Base-by-base conservation (phyloP, 2,113 vertebrate species). In the Ceuthmochares aereus region DNA sequence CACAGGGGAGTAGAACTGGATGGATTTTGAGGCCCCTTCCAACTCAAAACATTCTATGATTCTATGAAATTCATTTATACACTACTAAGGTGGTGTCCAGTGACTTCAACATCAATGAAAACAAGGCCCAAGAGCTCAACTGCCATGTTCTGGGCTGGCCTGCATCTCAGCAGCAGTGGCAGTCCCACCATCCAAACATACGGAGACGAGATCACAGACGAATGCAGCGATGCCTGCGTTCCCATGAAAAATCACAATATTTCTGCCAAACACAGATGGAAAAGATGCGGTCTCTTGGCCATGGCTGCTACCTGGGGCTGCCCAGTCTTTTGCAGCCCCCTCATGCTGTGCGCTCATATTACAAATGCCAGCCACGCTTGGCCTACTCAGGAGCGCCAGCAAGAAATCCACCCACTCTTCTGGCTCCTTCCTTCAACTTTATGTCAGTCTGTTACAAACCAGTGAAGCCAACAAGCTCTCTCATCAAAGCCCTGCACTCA, bases 221-320 rank as follows among this genome's bases (percentile, higher is more conserved):
- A 10, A 26, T 1, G 8, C 30, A 14, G 32, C 0, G 0, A 8
- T 0, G 0, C 16, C 25, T 27, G 40, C 7, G 0, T 8, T 25
- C 27, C 43, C 25, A 4, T 22, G 10, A 14, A 27, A 25, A 52
- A n/a, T 4, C 7, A 8, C 8, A 0, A 2, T 21, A 14, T 49
- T 20, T 34, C 68, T 62, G 47, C 51, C 63, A 52, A 59, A 45
- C 30, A 19, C 74, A 42, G 56, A 22, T 2, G 56, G 82, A 16
- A 20, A 14, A 63, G 55, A 15, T 1, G 27, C 16, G 5, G 27
- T 12, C 32, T 66, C 36, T 43, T 55, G 54, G 68, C 42, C 63
- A 8, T 0, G 3, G 62, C 70, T 34, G 43, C 42, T 58, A 3
- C 37, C 34, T 15, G 19, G 68, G 81, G 36, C 84, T 87, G 17